Base-by-base conservation (phyloP, 1,140 invertebrate genomes). In the Nylanderia fulva region DNA sequence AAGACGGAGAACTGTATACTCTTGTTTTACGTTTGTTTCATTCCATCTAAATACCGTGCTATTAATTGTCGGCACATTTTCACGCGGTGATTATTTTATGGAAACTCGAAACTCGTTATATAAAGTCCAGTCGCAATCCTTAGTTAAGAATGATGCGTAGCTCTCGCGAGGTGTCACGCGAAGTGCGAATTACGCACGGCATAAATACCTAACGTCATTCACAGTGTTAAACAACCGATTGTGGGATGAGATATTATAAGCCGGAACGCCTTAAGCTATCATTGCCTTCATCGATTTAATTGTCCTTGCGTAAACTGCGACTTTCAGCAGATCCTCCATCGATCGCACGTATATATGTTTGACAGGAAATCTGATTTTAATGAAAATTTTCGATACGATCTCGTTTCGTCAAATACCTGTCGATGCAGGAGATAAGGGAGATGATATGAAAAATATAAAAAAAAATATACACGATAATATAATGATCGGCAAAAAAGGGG, bases 141-240 rank as follows among this genome's bases (percentile, higher is more conserved):
- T 36, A 39, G 15, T 29, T 75, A 61, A 72, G 33, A 54, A 60
- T 27, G 18, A 39, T 74, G 18, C 42, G 24, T 29, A 39, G 18
- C 58, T 64, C 74, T 64, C 74, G 11, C 27, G 39, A 76, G 1
- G 45, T 33, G n/a, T 42, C 60, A 15, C 42, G 39, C 39, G 8
- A 64, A 7, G 42, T 39, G 42, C 60, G 11, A 68, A 52, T 79
- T 66, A 79, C 48, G 42, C 29, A 36, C 11, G 6, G 15, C 29
- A n/a, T 36, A 64, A 54, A 52, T 68, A 66, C 66, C 29, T 52
- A 77, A 64, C 9, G 11, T 52, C 42, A 33, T 33, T 33, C 29
- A n/a, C n/a, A 66, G 2, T 77, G 13, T 75, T 68, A 79, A 8
- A 11, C 15, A 33, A 4, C 15, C 33, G 61, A 76, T 76, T 39